Percentiles rank a stretch among this genome's conserved stretches.
These are phyloP conservation scores for Lepeophtheirus salmonis DNA, from an alignment of 1,140 invertebrate genomes.

Conservation along the genomic window DNA sequence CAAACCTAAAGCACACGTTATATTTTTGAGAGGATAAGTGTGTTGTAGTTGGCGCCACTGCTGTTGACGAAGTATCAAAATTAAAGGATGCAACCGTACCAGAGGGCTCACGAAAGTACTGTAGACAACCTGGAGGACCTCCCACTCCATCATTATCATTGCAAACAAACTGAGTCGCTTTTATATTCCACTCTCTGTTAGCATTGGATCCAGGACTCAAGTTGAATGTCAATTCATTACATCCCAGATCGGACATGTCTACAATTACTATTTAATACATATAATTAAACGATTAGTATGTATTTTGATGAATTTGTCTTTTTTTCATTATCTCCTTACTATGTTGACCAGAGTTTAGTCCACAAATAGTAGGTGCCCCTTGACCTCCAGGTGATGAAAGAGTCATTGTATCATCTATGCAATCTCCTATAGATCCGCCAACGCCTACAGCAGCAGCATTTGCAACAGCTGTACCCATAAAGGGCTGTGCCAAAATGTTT, in stretches of 20 bases:
- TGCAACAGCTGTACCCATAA: too few species aligned
- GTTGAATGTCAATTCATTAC: not conserved
- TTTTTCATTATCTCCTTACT: not conserved
- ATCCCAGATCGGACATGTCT: not conserved
- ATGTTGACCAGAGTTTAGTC: conserved; percentile 5
- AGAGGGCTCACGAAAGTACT: not conserved
- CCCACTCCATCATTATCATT: not conserved
- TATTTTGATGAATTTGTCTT: too few species aligned
- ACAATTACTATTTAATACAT: not conserved
- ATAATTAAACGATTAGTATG: not conserved
- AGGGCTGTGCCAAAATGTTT: too few species aligned
- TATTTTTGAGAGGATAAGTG: not conserved
- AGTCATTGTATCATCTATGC: not conserved
- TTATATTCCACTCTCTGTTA: not conserved
- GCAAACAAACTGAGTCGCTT: conserved; percentile 5
- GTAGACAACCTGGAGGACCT: not conserved
- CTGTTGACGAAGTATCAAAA: not conserved
- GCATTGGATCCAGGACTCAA: not conserved
- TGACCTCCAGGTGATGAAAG: not conserved
- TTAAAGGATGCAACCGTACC: conserved; percentile 18
- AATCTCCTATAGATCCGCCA: too few species aligned
- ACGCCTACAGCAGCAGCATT: too few species aligned
- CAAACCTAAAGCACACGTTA: not conserved
- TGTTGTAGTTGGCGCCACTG: not conserved
- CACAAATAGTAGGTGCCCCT: not conserved